Evolutionary conservation across 2,888 invertebrate genomes (phyloP).

Genomic region (Limenitis camilla): DNA sequence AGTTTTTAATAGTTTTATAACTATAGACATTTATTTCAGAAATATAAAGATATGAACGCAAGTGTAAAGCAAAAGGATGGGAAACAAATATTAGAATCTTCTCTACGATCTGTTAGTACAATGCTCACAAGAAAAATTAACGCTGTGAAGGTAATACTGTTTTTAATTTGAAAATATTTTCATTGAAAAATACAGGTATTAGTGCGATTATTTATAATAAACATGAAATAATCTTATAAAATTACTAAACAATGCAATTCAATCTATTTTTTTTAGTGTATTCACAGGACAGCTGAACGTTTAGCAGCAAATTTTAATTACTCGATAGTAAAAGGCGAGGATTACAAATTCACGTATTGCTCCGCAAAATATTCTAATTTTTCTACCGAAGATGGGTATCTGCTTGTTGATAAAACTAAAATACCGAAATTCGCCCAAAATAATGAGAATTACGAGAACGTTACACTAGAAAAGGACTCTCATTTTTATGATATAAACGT

Average conservation of each 20-base stretch:
- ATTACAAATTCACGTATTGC: constrained; percentile 76
- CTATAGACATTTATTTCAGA: constrained; percentile 57
- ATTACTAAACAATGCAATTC: too few relatives aligned
- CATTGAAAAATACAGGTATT: too few relatives aligned
- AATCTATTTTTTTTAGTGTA: constrained; percentile 73
- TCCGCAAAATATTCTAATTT: constrained; percentile 86
- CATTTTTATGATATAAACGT: constrained; percentile 90
- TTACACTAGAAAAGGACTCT: constrained; percentile 80
- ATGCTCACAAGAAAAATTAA: constrained; percentile 93
- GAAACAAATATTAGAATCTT: constrained; percentile 82
- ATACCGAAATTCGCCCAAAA: constrained; percentile 50
- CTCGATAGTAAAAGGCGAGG: constrained; percentile 47
- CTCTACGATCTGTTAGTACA: constrained; percentile 85
- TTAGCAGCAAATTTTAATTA: constrained; percentile 77
- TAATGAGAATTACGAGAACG: constrained; percentile 62
- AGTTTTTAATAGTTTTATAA: constrained; percentile 24
- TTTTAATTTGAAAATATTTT: neutral
- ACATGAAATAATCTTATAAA: neutral
- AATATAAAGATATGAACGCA: constrained; percentile 85
- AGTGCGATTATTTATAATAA: too few relatives aligned
- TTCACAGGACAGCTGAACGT: constrained; percentile 83
- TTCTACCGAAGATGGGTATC: constrained; percentile 37
- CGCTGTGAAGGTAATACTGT: constrained; percentile 80
- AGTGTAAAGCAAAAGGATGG: constrained; percentile 88
- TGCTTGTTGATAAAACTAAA: constrained; percentile 19